These are phyloP conservation scores for Proteles cristata DNA, from an alignment of 2,113 vertebrate genomes.

Conservation along the genomic window DNA sequence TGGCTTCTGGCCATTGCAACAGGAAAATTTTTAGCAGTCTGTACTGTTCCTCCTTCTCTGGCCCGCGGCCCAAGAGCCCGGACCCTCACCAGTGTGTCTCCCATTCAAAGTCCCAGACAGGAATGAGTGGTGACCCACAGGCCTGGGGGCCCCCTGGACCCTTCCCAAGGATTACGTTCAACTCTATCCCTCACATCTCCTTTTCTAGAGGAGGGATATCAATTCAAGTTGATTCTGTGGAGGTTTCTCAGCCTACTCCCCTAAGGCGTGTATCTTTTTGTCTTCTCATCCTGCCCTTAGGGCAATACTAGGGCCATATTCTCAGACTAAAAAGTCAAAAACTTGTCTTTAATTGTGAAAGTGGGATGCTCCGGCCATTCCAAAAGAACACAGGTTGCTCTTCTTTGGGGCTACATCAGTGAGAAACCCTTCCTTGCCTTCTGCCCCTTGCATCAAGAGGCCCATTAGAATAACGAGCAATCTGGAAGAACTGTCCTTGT, in stretches of 20 bases:
- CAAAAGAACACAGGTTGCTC: background rate
- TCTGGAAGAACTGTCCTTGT: background rate
- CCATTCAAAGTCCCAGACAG: background rate
- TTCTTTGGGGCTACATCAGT: background rate
- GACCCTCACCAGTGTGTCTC: background rate
- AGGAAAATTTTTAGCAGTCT: background rate
- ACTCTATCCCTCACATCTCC: background rate
- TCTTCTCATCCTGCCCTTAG: background rate
- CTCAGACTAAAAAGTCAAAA: background rate
- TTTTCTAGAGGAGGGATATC: background rate
- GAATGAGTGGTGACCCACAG: background rate
- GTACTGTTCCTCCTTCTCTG: background rate
- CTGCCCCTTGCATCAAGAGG: background rate
- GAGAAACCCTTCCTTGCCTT: background rate
- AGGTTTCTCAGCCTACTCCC: background rate
- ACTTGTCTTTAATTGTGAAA: background rate
- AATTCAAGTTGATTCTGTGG: background rate
- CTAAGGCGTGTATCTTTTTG: rapidly evolving
- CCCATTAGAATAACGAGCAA: background rate
- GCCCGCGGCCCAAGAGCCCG: background rate
- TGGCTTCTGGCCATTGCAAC: background rate
- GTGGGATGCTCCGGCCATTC: background rate
- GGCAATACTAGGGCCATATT: background rate
- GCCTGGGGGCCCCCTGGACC: background rate
- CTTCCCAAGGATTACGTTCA: background rate